Evolutionary conservation across 2,113 vertebrate species (phyloP).

Genomic region (Ascaphus truei): DNA sequence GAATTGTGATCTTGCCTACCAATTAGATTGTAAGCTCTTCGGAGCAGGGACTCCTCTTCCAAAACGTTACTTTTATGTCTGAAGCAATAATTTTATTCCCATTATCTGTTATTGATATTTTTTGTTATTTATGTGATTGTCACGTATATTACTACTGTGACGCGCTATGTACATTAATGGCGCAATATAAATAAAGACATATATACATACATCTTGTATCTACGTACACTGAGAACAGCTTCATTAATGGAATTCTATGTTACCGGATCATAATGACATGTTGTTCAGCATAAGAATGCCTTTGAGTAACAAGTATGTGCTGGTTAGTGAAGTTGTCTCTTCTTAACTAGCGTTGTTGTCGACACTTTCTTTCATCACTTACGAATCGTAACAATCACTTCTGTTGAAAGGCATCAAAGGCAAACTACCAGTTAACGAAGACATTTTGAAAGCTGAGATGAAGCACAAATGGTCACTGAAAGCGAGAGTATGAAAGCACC

Average conservation of each 20-base stretch:
- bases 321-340: constrained; percentile 9
- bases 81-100: too few relatives aligned
- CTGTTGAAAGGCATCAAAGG: constrained; percentile 69
- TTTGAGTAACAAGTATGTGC: background rate
- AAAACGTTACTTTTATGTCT: too few relatives aligned
- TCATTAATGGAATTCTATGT: constrained; percentile 21
- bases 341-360: constrained; percentile 37
- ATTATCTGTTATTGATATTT: too few relatives aligned
- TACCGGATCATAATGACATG: constrained; percentile 10
- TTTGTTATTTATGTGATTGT: too few relatives aligned
- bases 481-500: constrained; percentile 35
- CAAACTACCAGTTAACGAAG: constrained; percentile 53
- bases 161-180: too few relatives aligned
- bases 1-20: too few relatives aligned
- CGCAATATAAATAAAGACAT: too few relatives aligned
- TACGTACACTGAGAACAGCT: background rate
- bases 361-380: constrained; percentile 56
- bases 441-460: constrained; percentile 46
- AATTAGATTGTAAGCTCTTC: too few relatives aligned
- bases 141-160: too few relatives aligned
- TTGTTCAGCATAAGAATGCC: constrained; percentile 2
- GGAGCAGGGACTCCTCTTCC: too few relatives aligned
- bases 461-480: constrained; percentile 39
- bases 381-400: constrained; percentile 48
- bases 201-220: too few relatives aligned